phyloP scores from a whole-genome alignment of 2,888 invertebrate genomes.

The Eristalis arbustorum region DNA sequence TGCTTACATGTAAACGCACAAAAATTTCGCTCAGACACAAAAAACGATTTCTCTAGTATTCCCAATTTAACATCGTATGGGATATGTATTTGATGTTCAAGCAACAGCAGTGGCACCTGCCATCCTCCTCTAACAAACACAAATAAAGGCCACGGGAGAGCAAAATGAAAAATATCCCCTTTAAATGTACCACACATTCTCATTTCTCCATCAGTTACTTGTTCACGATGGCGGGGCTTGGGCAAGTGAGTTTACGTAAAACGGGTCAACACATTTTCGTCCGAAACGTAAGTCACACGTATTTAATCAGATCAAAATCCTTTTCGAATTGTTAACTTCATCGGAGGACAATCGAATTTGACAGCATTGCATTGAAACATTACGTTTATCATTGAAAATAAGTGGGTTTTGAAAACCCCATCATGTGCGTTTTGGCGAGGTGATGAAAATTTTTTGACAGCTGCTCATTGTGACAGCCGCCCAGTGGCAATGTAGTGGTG shows the following conservation, averaged over 20 bases:
- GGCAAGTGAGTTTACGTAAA: constrained; percentile 82
- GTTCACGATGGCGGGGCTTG: constrained; percentile 83
- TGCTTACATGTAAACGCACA: not conserved
- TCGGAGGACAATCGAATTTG: not conserved
- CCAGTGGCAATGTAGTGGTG: constrained; percentile 11
- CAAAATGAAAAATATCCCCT: constrained; percentile 23
- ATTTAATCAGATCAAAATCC: constrained; percentile 22
- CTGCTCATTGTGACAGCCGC: constrained; percentile 25
- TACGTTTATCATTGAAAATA: not conserved
- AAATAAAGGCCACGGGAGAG: not conserved
- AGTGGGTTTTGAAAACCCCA: not conserved
- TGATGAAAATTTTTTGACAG: constrained; percentile 47
- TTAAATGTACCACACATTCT: constrained; percentile 62
- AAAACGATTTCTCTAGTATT: not conserved
- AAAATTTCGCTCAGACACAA: not conserved
- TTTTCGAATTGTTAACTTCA: not conserved
- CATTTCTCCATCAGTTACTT: constrained; percentile 58
- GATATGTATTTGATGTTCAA: not conserved
- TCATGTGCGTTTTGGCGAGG: not conserved
- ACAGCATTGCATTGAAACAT: constrained; percentile 1
- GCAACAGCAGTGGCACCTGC: not conserved
- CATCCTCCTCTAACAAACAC: constrained; percentile 26
- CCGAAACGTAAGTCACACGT: constrained; percentile 79
- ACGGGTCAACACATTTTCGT: constrained; percentile 76
- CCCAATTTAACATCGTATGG: not conserved